These are phyloP conservation scores for Agrochola lychnidis DNA, from an alignment of 2,888 invertebrate species.

Conservation along the genomic window DNA sequence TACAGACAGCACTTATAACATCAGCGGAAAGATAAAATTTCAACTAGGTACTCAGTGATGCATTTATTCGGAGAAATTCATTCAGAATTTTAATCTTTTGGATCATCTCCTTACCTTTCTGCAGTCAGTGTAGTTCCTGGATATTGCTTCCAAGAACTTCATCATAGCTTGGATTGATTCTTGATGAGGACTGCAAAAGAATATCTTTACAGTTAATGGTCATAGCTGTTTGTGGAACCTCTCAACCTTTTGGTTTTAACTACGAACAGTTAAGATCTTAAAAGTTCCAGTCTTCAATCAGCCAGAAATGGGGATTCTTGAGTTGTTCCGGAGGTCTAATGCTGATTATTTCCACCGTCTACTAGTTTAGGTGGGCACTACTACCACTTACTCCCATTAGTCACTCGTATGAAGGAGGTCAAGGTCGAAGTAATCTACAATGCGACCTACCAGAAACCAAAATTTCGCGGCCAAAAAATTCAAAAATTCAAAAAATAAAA, in stretches of 20 bases:
- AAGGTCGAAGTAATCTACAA: background rate
- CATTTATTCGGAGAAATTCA: background rate
- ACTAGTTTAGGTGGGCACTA: background rate
- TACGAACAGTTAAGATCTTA: background rate
- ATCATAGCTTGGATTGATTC: background rate
- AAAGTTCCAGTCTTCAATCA: background rate
- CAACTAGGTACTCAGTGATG: background rate
- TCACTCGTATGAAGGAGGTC: background rate
- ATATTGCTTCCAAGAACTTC: background rate
- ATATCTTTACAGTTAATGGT: background rate
- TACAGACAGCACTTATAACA: too few species aligned
- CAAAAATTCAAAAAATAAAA: too few species aligned
- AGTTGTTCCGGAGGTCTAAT: background rate
- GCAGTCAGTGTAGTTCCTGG: background rate
- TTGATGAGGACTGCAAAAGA: background rate
- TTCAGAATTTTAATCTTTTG: background rate
- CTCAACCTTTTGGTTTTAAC: constrained; percentile 2
- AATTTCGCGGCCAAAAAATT: background rate
- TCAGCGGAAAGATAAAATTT: background rate
- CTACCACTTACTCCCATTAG: background rate
- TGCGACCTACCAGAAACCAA: background rate
- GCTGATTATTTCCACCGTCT: background rate
- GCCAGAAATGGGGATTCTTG: too few species aligned
- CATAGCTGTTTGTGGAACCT: background rate
- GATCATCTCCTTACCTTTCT: background rate